Conservation (phyloP, 1,140 invertebrate genomes). For the Oreohelix idahoensis region DNA sequence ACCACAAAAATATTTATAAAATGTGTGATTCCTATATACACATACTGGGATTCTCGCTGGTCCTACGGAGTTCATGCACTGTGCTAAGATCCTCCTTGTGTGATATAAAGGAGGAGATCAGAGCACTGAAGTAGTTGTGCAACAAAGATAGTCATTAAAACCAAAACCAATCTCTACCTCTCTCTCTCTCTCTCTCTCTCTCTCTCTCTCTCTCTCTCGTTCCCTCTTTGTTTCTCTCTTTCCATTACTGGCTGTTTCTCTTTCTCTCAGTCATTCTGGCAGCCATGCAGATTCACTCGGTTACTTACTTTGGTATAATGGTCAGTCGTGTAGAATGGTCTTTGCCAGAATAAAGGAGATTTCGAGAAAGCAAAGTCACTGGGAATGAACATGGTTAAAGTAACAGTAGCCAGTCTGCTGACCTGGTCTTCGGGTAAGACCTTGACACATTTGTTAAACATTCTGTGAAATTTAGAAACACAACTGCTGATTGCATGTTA, state of each 20-base stretch:
- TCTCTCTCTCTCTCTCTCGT: not conserved
- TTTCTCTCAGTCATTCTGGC: not conserved
- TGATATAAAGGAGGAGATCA: too few species aligned
- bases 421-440: constrained; percentile 15
- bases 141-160: too few species aligned
- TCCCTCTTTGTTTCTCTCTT: not conserved
- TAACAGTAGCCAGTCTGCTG: not conserved
- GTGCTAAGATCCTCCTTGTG: too few species aligned
- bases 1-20: too few species aligned
- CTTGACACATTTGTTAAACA: constrained; percentile 45
- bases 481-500: too few species aligned
- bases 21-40: too few species aligned
- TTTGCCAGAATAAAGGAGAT: constrained; percentile 51
- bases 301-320: constrained; percentile 3
- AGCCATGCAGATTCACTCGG: too few species aligned
- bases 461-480: constrained; percentile 41
- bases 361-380: constrained; percentile 61
- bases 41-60: too few species aligned
- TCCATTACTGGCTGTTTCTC: not conserved
- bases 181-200: not conserved
- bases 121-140: too few species aligned
- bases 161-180: not conserved
- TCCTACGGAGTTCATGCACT: too few species aligned
- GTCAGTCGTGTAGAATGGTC: constrained; percentile 24
- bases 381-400: constrained; percentile 60